Evolutionary conservation across 2,797 vertebrate species (phyloP).

Genomic region (Channallabes apus): DNA sequence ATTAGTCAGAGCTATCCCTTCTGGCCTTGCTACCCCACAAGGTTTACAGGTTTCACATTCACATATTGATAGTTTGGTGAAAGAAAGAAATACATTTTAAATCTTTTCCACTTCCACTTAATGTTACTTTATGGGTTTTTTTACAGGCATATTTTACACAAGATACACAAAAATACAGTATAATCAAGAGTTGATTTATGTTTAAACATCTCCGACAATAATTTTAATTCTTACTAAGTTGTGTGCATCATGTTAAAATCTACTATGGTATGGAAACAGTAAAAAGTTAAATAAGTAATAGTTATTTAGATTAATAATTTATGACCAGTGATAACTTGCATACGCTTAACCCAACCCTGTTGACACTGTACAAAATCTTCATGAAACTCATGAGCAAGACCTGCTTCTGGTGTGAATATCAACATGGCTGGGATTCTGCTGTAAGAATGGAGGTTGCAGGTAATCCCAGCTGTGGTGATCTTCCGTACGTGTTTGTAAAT

Average conservation of each 20-base stretch:
- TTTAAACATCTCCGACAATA: not conserved
- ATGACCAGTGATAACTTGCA: slow-evolving; percentile 55
- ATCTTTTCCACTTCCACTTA: not conserved
- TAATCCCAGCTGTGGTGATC: not conserved
- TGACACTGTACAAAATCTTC: not conserved
- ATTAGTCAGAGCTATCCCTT: slow-evolving; percentile 63
- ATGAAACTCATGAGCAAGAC: not conserved
- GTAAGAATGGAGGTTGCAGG: not conserved
- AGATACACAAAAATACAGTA: slow-evolving; percentile 30
- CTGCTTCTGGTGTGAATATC: not conserved
- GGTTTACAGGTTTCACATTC: slow-evolving; percentile 50
- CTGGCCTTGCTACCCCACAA: slow-evolving; percentile 70
- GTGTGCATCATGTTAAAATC: slow-evolving; percentile 60
- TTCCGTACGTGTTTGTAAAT: no score
- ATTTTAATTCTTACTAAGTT: slow-evolving; percentile 49
- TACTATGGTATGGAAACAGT: slow-evolving; percentile 71
- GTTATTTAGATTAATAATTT: slow-evolving; percentile 66
- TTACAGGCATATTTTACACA: not conserved
- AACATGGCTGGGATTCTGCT: not conserved
- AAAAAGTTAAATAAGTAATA: slow-evolving; percentile 49
- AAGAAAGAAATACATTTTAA: slow-evolving; percentile 21
- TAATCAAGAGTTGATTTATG: slow-evolving; percentile 39
- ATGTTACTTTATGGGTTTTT: not conserved
- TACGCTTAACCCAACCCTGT: not conserved
- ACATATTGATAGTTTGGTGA: slow-evolving; percentile 12